Percentiles rank a stretch among this genome's conserved stretches.
Conservation (phyloP, 2,113 vertebrate genomes). For the Enhydra lutris region DNA sequence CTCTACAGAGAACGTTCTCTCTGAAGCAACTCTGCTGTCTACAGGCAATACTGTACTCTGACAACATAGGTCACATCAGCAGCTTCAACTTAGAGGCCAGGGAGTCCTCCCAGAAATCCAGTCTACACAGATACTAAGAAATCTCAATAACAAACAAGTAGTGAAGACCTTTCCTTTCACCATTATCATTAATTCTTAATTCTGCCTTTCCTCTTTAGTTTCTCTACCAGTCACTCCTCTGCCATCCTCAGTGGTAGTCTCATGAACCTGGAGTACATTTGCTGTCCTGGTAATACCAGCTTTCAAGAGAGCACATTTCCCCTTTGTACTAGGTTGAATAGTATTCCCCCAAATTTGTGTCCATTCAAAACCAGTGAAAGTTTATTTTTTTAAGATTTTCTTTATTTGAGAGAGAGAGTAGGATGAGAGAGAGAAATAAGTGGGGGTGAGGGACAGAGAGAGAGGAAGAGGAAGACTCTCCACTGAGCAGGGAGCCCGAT, state of each 20-base stretch:
- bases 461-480: too few relatives aligned
- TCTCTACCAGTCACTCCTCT: background rate
- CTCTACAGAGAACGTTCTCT: background rate
- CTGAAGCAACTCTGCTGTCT: background rate
- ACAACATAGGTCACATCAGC: background rate
- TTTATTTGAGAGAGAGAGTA: too few relatives aligned
- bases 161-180: background rate
- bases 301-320: background rate
- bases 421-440: too few relatives aligned
- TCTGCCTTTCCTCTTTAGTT: background rate
- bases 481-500: too few relatives aligned
- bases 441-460: too few relatives aligned
- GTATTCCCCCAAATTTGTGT: background rate
- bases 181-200: background rate
- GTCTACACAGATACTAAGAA: background rate
- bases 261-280: background rate
- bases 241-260: background rate
- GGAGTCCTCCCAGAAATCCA: background rate
- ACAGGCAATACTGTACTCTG: background rate
- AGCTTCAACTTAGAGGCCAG: background rate
- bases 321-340: background rate
- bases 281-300: background rate
- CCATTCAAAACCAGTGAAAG: background rate
- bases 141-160: background rate
- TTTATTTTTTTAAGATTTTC: too few relatives aligned